Evolutionary conservation across 1,140 invertebrate species (phyloP).

Genomic region (Sycophila sp.): DNA sequence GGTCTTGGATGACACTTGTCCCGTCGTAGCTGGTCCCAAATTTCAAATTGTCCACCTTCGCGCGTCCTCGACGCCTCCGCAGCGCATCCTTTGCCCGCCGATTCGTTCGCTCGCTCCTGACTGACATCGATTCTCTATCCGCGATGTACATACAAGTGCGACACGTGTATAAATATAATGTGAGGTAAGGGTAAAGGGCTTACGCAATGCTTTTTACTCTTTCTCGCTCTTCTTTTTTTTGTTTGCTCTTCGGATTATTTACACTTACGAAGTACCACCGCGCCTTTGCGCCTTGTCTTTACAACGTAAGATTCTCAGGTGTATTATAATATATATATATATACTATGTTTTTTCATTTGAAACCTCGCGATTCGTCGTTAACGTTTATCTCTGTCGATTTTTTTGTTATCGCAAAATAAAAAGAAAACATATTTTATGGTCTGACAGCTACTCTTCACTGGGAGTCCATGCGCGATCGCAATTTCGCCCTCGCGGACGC

Average conservation of each 20-base stretch:
- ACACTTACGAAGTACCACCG: slow-evolving; percentile 8
- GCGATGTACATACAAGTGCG: slow-evolving; percentile 14
- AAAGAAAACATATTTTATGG: neutral
- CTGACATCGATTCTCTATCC: neutral
- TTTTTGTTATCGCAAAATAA: slow-evolving; percentile 31
- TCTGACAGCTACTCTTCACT: slow-evolving; percentile 46
- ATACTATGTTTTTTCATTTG: neutral
- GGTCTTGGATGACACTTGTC: neutral
- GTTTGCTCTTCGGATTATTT: slow-evolving; percentile 26
- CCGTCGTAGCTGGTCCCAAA: slow-evolving; percentile 33
- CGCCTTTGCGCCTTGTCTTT: neutral
- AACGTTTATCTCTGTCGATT: slow-evolving; percentile 3
- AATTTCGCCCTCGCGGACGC: slow-evolving; percentile 63
- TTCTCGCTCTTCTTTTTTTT: neutral
- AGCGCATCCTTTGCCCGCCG: neutral
- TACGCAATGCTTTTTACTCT: slow-evolving; percentile 15
- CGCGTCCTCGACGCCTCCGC: neutral
- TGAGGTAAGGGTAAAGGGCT: slow-evolving; percentile 27
- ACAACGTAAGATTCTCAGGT: slow-evolving; percentile 3
- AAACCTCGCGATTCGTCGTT: neutral
- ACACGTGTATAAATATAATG: slow-evolving; percentile 28
- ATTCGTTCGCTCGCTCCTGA: neutral
- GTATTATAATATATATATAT: slow-evolving; percentile 19
- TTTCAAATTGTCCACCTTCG: slow-evolving; percentile 1
- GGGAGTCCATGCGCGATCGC: slow-evolving; percentile 60